Evolutionary conservation across 2,113 vertebrate genomes (phyloP), one percentile per base, ranked within the genome.

Genomic region (Ceyx melanurus): DNA sequence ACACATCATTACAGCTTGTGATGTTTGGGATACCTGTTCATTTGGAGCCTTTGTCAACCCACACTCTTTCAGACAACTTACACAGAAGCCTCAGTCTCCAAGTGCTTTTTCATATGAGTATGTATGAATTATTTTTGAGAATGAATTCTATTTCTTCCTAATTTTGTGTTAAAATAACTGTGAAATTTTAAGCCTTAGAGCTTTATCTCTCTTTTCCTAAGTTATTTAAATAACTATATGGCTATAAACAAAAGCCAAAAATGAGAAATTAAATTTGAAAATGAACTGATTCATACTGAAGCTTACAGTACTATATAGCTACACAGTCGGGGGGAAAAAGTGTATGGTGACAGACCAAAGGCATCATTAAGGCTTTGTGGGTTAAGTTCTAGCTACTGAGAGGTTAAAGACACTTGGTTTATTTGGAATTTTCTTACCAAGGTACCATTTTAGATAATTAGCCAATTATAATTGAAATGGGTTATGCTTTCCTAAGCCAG

Each of bases 1-100:
- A 74, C 87, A 89, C 79, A 80, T 96, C 65, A 57, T 91, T 92
- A 86, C 60, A 86, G 65, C 64, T 42, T 64, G 29, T 31, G 64
- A 56, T 67, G 26, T 57, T 84, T 2, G 1, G 33, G 58, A 50
- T 76, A 83, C 75, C 78, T 89, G 79, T 82, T 70, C 78, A 25
- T 80, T 56, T 79, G 43, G 29, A 76, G 46, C 67, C 22, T 84
- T 72, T 85, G 22, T 51, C 75, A 76, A 13, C 37, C 17, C 15
- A 25, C 26, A 4, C 7, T 25, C 3, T 79, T 93, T 35, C 42
- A 60, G n/a, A 62, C 17, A 82, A 46, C 50, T 86, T 57, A 23
- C 73, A 60, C 37, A 64, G 64, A 70, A 85, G 8, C 26, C 70
- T 60, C 33, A 26, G 29, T 28, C 13, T 62, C n/a, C 50, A 17